Evolutionary conservation across 2,888 invertebrate genomes (phyloP), one percentile per base, ranked within the genome.

Genomic region (Quadroppia sp.): DNA sequence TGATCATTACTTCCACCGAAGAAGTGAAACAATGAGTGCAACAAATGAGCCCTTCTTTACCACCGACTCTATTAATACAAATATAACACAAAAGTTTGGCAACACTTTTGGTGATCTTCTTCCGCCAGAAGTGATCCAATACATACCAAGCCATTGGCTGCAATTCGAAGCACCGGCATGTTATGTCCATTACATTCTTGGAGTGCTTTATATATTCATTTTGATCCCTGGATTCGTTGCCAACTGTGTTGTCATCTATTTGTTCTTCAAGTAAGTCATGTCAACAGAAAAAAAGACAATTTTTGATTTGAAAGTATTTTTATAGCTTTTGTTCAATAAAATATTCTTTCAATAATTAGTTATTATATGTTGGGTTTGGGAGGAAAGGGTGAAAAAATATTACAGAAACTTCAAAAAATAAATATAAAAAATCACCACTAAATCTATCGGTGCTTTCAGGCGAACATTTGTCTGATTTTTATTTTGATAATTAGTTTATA

Each of bases 121-220:
- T 80, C 82, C 83, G 4, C 87, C 87, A 50, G 85, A 86, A 75
- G 87, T 86, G 79, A 79, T 88, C 78, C 80, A 84, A 74, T 81
- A 85, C 28, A 79, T 90, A 76, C 89, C 90, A 82, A 83, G 86
- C 0, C 89, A 90, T 81, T 91, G 91, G 90, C 82, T 90, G 77
- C 82, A 85, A 78, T 90, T 88, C 80, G 84, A 86, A 30, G 89
- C 90, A 2, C 89, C 89, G 0, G 81, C 83, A 48, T 83, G 84
- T 69, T 79, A 81, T 30, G 82, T 86, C 67, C 88, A 89, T 81
- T 86, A 86, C 80, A 80, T 84, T 3, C 82, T 90, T 79, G 90
- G 87, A 1, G 81, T 83, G 20, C 79, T 88, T 71, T 90, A 90
- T 81, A 80, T 87, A 30, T 78, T 89, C 61, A 86, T 90, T 79